These are phyloP conservation scores for Ypsolopha scabrella DNA, from an alignment of 2,888 invertebrate genomes.

Conservation along the genomic window DNA sequence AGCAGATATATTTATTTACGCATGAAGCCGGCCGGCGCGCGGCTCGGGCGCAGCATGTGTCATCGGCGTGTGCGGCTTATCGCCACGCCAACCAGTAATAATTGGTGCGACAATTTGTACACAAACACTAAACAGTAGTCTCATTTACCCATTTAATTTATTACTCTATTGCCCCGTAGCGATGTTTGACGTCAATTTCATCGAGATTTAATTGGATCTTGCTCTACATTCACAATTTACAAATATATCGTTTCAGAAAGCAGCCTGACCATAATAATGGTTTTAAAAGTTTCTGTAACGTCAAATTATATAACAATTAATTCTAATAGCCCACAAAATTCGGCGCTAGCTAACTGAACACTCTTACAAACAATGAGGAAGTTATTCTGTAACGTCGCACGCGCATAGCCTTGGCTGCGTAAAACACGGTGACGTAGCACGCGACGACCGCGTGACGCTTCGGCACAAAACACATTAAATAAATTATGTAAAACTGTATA, in stretches of 20 bases:
- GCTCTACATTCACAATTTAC: no score
- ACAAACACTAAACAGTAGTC: conserved; percentile 1
- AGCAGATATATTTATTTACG: conserved; percentile 1
- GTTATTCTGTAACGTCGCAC: conserved; percentile 19
- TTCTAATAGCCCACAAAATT: no score
- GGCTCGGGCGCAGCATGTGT: neutral
- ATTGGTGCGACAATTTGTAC: conserved; percentile 3
- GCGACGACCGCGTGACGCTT: conserved; percentile 39
- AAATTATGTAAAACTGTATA: no score
- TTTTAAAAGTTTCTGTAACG: no score
- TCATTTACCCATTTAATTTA: neutral
- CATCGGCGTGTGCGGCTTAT: neutral
- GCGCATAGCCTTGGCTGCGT: conserved; percentile 25
- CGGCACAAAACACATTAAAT: no score
- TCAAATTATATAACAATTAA: no score
- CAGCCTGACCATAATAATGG: no score
- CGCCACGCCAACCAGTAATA: neutral
- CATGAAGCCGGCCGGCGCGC: conserved; percentile 5
- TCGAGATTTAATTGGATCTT: no score
- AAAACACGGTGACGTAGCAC: conserved; percentile 49
- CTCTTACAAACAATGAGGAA: conserved; percentile 36
- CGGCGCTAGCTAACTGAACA: no score
- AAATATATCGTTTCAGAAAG: no score
- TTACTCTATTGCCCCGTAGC: conserved; percentile 11
- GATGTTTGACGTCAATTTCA: no score